Base-by-base conservation (phyloP, 2,888 invertebrate species). In the Tryphoninae sp. region DNA sequence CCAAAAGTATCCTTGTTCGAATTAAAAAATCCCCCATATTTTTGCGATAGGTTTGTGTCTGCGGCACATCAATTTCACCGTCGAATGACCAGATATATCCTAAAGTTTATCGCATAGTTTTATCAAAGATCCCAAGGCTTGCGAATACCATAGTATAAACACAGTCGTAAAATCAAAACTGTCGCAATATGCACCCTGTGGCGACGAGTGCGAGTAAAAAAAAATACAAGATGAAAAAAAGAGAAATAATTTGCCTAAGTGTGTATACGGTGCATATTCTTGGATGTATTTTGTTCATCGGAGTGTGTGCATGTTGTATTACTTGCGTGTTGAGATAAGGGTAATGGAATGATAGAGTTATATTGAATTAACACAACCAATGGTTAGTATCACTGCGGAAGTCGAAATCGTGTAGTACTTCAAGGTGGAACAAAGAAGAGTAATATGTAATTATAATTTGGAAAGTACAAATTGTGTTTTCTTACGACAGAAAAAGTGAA, bases 401-500 rank as follows among this genome's bases (percentile, higher is more conserved):
- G 53, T 0, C n/a, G 4, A 53, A 53, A 16, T 45, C 45, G 9
- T 45, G 13, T 26, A 55, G 26, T 51, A 74, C 64, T 74, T 65
- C 11, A 42, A 61, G 2, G 9, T 7, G n/a, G 40, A 76, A 51
- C 3, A 26, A 72, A 51, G 53, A 23, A 71, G 26, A 61, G 55
- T 72, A 74, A 79, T 33, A 33, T 76, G 59, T 80, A 74, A 81
- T 78, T 78, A 77, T 83, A 73, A 84, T 81, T 82, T 79, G 80
- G 69, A 80, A 83, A 84, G 82, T 84, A 83, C 77, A 82, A 83
- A 81, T 78, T 67, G 61, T 40, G 71, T 79, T 74, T 68, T 74
- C 58, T 81, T 67, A 45, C n/a, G 23, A 16, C 22, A 65, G 58
- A 59, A 65, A 42, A 45, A 61, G 19, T 19, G 16, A 40, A 40